Conservation (phyloP, 2,888 invertebrate genomes). For the Mamestra brassicae region DNA sequence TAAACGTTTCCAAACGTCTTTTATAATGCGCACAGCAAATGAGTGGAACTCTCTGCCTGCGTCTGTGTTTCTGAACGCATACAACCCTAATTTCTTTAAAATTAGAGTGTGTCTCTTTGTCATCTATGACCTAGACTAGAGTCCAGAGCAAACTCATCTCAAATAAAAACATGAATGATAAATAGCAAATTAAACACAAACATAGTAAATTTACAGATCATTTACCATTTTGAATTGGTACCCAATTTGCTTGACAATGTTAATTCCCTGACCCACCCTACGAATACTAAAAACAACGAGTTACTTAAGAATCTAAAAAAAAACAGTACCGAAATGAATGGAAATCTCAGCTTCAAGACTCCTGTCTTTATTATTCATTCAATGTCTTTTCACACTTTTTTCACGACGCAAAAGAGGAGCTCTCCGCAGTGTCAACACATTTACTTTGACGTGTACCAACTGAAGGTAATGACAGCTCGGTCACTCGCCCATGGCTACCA, state of each 20-base stretch:
- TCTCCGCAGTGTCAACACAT: slow-evolving; percentile 39
- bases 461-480: slow-evolving; percentile 58
- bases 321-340: background rate
- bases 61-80: no score
- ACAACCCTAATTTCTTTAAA: no score
- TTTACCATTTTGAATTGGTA: background rate
- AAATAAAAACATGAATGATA: no score
- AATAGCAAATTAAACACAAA: no score
- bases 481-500: slow-evolving; percentile 48
- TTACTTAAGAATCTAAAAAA: background rate
- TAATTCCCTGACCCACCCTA: background rate
- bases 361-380: slow-evolving; percentile 16
- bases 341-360: background rate
- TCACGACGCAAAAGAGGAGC: slow-evolving; percentile 19
- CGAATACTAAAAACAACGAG: background rate
- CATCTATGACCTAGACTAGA: no score
- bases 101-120: no score
- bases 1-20: no score
- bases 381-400: slow-evolving; percentile 44
- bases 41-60: no score
- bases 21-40: no score
- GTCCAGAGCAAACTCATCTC: no score
- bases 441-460: slow-evolving; percentile 43
- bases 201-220: background rate
- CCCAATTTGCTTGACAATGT: background rate